Conservation (phyloP, 2,797 vertebrate species). For the Typhlichthys subterraneus region DNA sequence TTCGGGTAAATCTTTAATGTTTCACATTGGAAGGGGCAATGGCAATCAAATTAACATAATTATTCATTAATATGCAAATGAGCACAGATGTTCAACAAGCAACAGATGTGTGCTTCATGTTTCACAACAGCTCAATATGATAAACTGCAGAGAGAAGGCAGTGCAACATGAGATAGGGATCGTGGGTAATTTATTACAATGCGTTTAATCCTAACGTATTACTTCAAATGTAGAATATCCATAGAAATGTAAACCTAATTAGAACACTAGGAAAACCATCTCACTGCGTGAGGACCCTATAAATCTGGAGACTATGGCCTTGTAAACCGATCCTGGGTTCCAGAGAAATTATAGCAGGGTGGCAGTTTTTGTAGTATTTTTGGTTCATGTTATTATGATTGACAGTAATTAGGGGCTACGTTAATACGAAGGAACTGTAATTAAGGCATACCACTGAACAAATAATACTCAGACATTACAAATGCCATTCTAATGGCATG, state of each 20-base stretch:
- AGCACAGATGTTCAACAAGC: constrained; percentile 75
- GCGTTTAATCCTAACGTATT: constrained; percentile 14
- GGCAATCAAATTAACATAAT: constrained; percentile 80
- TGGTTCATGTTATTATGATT: no score
- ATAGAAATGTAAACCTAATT: constrained; percentile 6
- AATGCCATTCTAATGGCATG: no score
- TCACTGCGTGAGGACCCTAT: no score
- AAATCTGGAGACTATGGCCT: no score
- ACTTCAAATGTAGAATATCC: constrained; percentile 20
- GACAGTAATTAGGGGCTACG: no score
- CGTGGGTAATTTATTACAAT: constrained; percentile 40
- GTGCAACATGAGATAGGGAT: constrained; percentile 19
- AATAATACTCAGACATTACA: no score
- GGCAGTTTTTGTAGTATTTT: no score
- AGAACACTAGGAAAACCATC: no score
- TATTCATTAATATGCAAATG: constrained; percentile 83
- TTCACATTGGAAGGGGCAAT: constrained; percentile 59
- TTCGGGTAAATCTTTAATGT: constrained; percentile 63
- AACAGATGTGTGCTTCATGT: constrained; percentile 75
- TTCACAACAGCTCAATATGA: constrained; percentile 65
- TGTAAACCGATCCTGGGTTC: no score
- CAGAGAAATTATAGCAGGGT: no score
- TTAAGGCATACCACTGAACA: no score
- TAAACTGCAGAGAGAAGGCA: constrained; percentile 42
- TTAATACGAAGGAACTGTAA: no score